Conservation (phyloP, 2,888 invertebrate genomes). For the Drosophila mimetica region DNA sequence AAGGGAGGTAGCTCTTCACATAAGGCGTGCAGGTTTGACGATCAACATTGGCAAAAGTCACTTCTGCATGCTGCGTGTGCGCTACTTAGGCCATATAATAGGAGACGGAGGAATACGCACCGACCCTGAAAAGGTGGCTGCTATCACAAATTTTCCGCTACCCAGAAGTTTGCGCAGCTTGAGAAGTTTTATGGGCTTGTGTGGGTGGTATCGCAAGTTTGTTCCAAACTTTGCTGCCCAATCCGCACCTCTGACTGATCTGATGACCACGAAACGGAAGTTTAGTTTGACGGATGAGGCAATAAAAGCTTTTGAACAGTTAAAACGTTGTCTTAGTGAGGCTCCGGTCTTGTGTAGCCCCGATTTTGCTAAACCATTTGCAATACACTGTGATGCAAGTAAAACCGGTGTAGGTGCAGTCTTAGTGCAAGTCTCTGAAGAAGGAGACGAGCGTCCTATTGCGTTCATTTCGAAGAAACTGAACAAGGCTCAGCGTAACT, state of each 20-base stretch:
- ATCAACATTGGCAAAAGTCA: too few species aligned
- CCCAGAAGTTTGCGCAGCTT: not conserved
- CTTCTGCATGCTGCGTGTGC: not conserved
- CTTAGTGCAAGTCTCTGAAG: not conserved
- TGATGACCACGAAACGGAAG: not conserved
- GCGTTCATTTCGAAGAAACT: too few species aligned
- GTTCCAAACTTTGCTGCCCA: not conserved
- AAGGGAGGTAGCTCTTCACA: not conserved
- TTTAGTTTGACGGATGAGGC: too few species aligned
- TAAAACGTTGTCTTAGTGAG: too few species aligned
- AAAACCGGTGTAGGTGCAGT: not conserved
- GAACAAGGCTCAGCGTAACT: not conserved
- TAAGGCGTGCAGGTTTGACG: too few species aligned
- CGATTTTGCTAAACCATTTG: not conserved
- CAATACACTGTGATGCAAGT: not conserved
- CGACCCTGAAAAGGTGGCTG: not conserved
- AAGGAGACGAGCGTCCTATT: not conserved
- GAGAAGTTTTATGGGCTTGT: slow-evolving; percentile 1
- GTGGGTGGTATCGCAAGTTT: not conserved
- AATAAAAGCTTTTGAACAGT: too few species aligned
- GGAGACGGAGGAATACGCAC: not conserved
- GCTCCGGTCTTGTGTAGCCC: not conserved
- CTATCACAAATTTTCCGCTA: too few species aligned
- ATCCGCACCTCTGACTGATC: not conserved
- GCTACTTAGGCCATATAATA: not conserved